Base-by-base conservation (phyloP, 2,113 vertebrate genomes). In the Gorsachius goisagi region DNA sequence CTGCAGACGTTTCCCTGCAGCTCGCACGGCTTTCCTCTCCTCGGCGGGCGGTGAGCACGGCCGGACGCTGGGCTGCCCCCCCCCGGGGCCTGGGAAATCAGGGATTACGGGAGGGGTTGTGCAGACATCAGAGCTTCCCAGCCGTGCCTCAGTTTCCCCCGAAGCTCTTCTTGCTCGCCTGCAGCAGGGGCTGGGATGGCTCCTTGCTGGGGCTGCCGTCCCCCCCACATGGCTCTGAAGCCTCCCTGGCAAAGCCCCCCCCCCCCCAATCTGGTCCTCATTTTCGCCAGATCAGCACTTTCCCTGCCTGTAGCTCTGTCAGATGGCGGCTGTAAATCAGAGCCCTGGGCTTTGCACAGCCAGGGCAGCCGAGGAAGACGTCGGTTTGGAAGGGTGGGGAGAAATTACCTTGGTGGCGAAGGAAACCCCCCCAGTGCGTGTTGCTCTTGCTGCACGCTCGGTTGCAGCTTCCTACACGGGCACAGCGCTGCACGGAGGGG, bases 281-380 rank as follows among this genome's bases (percentile, higher is more conserved):
- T 94, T 91, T 92, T 84, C 89, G 69, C 74, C 79, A 15, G 44
- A 35, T 84, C 91, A 91, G 93, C 84, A 20, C 74, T 86, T 88
- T 86, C 88, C 8, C 39, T 71, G 52, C 80, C 13, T 9, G 63
- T 14, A 52, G 92, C 84, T 15, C 84, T 4, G 41, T 71, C 63
- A 24, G 66, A 9, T 17, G 68, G 50, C 85, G 93, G 75, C 93
- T 59, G 94, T 82, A 91, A 95, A 96, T 84, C 95, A 94, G 71
- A 75, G 82, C 80, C 39, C 63, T 21, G 7, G 33, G 63, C 58
- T 41, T 1, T 12, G 93, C 60, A 8, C 47, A 9, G 53, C 78
- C 45, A 3, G 45, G 22, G 50, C 56, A 33, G 56, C 28, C 3
- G 9, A 41, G 82, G 69, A 87, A 41, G 83, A 35, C 0, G 15